Evolutionary conservation across 1,140 invertebrate species (phyloP).

Genomic region (Bombus turneri): DNA sequence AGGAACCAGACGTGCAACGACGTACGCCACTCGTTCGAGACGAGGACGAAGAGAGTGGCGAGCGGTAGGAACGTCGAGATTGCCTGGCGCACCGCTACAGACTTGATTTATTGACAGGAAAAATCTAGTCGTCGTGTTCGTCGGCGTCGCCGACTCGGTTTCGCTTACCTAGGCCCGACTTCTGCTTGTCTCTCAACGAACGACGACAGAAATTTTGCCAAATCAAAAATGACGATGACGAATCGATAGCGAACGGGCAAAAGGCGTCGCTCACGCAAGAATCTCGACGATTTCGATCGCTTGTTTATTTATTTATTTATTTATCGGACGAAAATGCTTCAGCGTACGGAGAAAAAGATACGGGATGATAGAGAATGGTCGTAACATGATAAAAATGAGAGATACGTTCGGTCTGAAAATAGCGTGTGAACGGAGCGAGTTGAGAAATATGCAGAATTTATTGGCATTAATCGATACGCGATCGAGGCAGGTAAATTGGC

Average conservation of each 20-base stretch:
- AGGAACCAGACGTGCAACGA: background rate
- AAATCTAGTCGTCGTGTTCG: conserved; percentile 79
- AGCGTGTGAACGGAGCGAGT: too few relatives aligned
- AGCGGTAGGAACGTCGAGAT: conserved; percentile 73
- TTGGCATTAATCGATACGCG: too few relatives aligned
- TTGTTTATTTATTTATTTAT: too few relatives aligned
- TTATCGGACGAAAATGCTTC: too few relatives aligned
- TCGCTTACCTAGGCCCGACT: conserved; percentile 72
- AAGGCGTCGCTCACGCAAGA: conserved; percentile 8
- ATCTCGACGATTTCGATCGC: background rate
- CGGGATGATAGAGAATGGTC: accelerated
- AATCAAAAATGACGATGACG: conserved; percentile 14
- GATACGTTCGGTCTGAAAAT: too few relatives aligned
- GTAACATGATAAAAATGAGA: too few relatives aligned
- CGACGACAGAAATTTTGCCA: conserved; percentile 27
- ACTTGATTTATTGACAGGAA: conserved; percentile 83
- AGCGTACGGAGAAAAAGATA: too few relatives aligned
- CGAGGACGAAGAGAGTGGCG: conserved; percentile 49
- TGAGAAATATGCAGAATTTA: too few relatives aligned
- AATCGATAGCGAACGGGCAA: background rate
- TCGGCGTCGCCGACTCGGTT: conserved; percentile 40
- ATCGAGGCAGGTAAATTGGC: too few relatives aligned
- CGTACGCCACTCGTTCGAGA: background rate
- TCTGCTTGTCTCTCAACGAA: conserved; percentile 48
- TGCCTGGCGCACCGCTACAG: conserved; percentile 56